A percentile compares a stretch with the other conserved stretches of the same genome.
phyloP scores from a whole-genome alignment of 2,888 invertebrate species.

The Diadromus collaris region DNA sequence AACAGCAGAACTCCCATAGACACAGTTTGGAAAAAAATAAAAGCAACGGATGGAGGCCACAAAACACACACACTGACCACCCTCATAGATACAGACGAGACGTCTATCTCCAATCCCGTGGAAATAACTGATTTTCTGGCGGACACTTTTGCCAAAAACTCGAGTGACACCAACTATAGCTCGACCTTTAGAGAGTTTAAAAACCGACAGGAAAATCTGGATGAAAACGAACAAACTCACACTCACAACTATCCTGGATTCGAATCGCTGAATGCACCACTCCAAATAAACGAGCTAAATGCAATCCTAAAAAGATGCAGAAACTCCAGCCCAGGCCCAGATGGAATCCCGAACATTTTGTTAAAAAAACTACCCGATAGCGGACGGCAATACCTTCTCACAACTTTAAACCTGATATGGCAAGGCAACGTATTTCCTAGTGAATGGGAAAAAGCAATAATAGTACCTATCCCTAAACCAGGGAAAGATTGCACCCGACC shows the following conservation, averaged over 20 bases:
- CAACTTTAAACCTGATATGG: slow-evolving; percentile 41
- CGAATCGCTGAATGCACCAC: neutral
- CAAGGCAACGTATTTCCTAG: slow-evolving; percentile 26
- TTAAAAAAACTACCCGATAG: slow-evolving; percentile 33
- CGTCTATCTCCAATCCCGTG: neutral
- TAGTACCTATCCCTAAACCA: slow-evolving; percentile 49
- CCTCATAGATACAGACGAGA: neutral
- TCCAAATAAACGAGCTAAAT: neutral
- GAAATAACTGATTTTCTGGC: neutral
- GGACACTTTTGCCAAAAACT: neutral
- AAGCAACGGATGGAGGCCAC: neutral
- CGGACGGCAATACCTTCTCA: neutral
- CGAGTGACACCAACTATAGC: neutral
- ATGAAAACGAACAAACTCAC: neutral
- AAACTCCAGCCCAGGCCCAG: slow-evolving; percentile 51
- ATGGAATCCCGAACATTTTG: slow-evolving; percentile 42
- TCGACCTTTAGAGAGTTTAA: neutral
- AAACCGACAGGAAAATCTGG: neutral
- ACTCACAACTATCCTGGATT: neutral
- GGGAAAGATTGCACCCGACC: slow-evolving; percentile 1
- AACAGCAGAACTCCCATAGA: no score
- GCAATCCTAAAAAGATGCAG: neutral
- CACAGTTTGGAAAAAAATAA: neutral
- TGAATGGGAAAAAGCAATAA: slow-evolving; percentile 44
- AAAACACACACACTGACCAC: neutral